Base-by-base conservation (phyloP, 2,797 vertebrate species). In the Remorina albescens region DNA sequence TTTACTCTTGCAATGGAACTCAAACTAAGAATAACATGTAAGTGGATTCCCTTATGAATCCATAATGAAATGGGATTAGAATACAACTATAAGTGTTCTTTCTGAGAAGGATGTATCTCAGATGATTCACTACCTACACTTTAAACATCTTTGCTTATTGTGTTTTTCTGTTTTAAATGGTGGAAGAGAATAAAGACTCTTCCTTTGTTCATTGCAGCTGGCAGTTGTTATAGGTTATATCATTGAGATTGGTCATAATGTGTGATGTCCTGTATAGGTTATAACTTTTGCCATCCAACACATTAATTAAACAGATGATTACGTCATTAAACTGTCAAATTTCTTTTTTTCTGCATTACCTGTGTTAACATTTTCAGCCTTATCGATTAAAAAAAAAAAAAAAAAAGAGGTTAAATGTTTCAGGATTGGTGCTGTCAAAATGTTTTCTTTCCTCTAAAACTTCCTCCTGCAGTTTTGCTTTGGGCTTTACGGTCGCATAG, bases 391-490 rank as follows among this genome's bases (percentile, higher is more conserved):
- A n/a, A n/a, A n/a, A 50, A 19, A 15, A 26, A 2, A 4, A n/a
- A n/a, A n/a, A n/a, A n/a, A 50, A 19, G 15, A 26, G 4, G 5
- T 15, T 8, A 7, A 34, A 32, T 25, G 15, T 37, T 67, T 15
- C 25, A 72, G 16, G n/a, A 47, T 1, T 12, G 26, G 11, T 44
- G 9, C 5, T 47, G 44, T 39, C 32, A 46, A 46, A 11, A n/a
- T 36, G 12, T 53, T 1, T 2, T 66, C 11, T 26, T 63, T 34
- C 25, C 23, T 2, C 12, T 13, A 1, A 37, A 25, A 47, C 61
- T 11, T 59, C 68, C 57, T 68, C 50, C 51, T 72, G 58, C 18
- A 30, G 25, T 60, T 76, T 62, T 84, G 81, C 81, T 79, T 28
- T 67, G 13, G 13, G 13, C 75, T 72, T 61, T 46, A 56, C 11